A percentile compares a stretch with the other conserved stretches of the same genome.
Evolutionary conservation across 1,140 invertebrate genomes (phyloP).

Genomic region (Gyrodactylus bullatarudis): DNA sequence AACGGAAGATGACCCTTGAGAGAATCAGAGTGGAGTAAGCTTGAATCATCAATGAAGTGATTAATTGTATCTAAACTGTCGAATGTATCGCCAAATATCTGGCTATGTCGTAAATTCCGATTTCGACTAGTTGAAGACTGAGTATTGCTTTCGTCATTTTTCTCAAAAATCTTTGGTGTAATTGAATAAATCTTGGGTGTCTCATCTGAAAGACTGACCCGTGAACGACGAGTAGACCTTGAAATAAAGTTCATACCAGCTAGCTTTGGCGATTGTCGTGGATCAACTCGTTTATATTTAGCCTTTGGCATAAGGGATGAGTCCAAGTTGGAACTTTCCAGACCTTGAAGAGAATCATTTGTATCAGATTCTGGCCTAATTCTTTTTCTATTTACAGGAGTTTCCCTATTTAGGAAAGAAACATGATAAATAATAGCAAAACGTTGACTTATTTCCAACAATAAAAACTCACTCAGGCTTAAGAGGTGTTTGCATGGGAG

Average conservation of each 20-base stretch:
- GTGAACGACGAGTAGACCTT: background rate
- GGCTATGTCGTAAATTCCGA: background rate
- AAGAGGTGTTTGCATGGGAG: background rate
- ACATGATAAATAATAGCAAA: background rate
- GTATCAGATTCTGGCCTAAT: background rate
- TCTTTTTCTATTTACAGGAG: background rate
- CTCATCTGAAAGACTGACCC: background rate
- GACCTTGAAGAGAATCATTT: background rate
- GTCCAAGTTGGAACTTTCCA: background rate
- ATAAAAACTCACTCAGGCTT: background rate
- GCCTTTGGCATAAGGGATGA: background rate
- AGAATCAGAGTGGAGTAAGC: background rate
- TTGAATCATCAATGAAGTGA: background rate
- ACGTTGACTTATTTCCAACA: background rate
- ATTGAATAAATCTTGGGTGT: background rate
- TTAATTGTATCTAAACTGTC: background rate
- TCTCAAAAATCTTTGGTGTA: background rate
- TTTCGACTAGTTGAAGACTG: background rate
- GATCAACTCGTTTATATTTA: background rate
- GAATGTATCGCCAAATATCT: background rate
- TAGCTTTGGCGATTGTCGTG: background rate
- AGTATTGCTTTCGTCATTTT: background rate
- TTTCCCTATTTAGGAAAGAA: background rate
- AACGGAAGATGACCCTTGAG: background rate
- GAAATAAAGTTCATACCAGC: background rate